Evolutionary conservation across 2,113 vertebrate genomes (phyloP), one percentile per base, ranked within the genome.

Genomic region (Tyto alba): DNA sequence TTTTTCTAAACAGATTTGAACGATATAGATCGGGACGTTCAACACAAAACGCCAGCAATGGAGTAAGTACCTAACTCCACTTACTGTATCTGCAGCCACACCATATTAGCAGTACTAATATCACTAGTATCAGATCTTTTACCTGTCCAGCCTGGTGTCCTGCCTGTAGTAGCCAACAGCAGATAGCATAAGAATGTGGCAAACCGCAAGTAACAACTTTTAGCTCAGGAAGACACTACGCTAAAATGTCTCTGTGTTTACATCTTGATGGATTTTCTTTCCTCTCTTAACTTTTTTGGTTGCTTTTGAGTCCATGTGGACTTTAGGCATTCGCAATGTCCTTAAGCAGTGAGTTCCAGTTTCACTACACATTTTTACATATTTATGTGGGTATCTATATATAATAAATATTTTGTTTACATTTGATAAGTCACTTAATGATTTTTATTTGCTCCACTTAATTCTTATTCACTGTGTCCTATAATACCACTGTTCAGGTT

Each of bases 21-120:
- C 97, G 99, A 76, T 99, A 99, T 93, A 97, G 99, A 69, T 98
- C 99, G 0, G 99, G 99, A 85, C 98, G 99, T 88, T 98, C 98
- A 2, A 98, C 98, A 87, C 99, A 99, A 95, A 99, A 97, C 14
- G 93, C 98, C 97, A 99, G 98, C 97, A 99, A 99, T 34, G 99
- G 99, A 95, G 99, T 99, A 98, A 99, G 99, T 98, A 80, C 84
- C 68, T 43, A 13, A 7, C 17, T 77, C 10, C 47, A 11, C 5
- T 60, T 56, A 6, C 53, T 32, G 0, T n/a, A 8, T 36, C 76
- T 78, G 86, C 52, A 90, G 50, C 62, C 64, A 7, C 55, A 34
- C 45, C 55, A 2, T 2, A 3, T 43, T 25, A 32, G 21, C 50
- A 1, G 0, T 9, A 5, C 16, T 40, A 5, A 14, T 23, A 6